Percentiles rank a stretch among this genome's conserved stretches.
Evolutionary conservation across 2,113 vertebrate genomes (phyloP).

Genomic region (Caretta caretta): DNA sequence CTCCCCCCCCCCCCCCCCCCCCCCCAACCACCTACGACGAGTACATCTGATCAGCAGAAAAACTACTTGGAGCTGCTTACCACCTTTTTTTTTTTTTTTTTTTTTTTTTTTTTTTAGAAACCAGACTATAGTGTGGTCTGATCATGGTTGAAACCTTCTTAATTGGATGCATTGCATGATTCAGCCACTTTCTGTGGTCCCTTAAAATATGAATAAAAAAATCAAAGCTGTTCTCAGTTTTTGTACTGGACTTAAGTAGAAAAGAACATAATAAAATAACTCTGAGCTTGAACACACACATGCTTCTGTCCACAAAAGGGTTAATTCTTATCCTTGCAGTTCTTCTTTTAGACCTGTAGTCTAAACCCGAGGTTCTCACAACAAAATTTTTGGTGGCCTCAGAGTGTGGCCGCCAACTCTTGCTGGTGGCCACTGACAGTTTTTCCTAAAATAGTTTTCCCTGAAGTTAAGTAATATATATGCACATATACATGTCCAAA

Average conservation of each 20-base stretch:
- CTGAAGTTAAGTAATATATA: too few relatives aligned
- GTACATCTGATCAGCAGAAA: background rate
- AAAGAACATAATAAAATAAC: background rate
- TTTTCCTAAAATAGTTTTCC: too few relatives aligned
- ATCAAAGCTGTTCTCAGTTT: background rate
- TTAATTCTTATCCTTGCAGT: background rate
- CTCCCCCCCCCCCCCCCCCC: too few relatives aligned
- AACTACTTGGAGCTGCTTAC: background rate
- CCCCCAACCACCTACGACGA: background rate
- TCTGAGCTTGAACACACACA: background rate
- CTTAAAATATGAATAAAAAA: background rate
- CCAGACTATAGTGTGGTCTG: rapidly evolving
- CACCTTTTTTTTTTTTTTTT: too few relatives aligned
- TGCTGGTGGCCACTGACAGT: too few relatives aligned
- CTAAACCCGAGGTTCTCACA: too few relatives aligned
- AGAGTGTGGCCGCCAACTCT: too few relatives aligned
- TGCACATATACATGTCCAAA: too few relatives aligned
- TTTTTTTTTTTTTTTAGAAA: background rate
- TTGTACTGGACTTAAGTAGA: background rate
- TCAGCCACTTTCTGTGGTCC: background rate
- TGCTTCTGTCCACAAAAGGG: background rate
- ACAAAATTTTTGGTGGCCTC: too few relatives aligned
- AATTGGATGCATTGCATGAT: background rate
- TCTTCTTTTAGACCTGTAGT: background rate
- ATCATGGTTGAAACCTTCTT: background rate